These are phyloP conservation scores for Nesospiza acunhae DNA, from an alignment of 2,113 vertebrate genomes.

Conservation along the genomic window DNA sequence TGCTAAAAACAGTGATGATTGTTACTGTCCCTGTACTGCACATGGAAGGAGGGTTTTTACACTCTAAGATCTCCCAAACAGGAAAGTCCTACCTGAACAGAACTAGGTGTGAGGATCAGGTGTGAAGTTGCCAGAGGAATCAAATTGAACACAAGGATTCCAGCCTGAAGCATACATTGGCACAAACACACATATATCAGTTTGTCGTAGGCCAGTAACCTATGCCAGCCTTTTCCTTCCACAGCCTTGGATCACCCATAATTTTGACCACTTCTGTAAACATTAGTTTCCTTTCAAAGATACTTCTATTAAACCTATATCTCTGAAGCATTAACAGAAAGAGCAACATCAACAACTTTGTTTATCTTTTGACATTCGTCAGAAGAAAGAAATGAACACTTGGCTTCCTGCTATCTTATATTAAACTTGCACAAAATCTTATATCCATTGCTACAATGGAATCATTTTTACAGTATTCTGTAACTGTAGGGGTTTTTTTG, in stretches of 20 bases:
- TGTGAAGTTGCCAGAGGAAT: neutral
- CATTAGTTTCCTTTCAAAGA: neutral
- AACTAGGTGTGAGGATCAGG: neutral
- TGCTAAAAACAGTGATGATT: neutral
- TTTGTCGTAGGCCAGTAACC: neutral
- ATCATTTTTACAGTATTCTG: neutral
- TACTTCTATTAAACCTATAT: neutral
- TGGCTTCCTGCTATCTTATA: neutral
- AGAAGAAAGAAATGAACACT: neutral
- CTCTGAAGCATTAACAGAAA: neutral
- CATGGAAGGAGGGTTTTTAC: neutral
- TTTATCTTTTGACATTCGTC: neutral
- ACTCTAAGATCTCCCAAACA: neutral
- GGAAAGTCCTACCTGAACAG: neutral
- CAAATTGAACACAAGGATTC: neutral
- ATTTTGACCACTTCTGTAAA: neutral
- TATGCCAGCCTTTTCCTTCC: neutral
- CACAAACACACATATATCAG: neutral
- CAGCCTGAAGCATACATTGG: neutral
- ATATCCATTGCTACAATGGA: neutral
- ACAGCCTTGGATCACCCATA: neutral
- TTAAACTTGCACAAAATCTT: neutral
- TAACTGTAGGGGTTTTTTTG: neutral
- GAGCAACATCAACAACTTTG: neutral
- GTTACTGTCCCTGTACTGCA: neutral